Evolutionary conservation across 2,888 invertebrate genomes (phyloP).

Genomic region (Meiosimyza decipiens): DNA sequence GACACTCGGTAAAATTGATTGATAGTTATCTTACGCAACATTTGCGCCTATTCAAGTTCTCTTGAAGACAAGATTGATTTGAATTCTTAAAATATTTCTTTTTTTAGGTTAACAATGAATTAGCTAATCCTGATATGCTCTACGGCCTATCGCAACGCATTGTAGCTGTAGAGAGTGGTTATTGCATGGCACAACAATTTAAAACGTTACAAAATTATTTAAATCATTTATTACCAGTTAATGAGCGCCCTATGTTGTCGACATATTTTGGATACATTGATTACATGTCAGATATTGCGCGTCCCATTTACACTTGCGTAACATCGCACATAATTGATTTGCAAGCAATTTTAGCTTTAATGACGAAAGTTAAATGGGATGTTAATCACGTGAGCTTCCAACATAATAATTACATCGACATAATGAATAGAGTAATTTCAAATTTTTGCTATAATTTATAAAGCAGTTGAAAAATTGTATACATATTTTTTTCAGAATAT

Average conservation of each 20-base stretch:
- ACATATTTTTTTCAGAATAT: conserved; percentile 54
- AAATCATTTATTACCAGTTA: conserved; percentile 82
- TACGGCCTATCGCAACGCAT: conserved; percentile 88
- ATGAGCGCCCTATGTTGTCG: conserved; percentile 75
- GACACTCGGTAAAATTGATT: no score
- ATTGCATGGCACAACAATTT: conserved; percentile 90
- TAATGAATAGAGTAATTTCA: conserved; percentile 72
- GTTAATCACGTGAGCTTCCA: conserved; percentile 95
- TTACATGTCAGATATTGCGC: conserved; percentile 74
- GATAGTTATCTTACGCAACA: no score
- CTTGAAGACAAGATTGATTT: neutral
- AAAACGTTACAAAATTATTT: conserved; percentile 86
- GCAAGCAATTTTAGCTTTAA: conserved; percentile 79
- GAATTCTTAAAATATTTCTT: neutral
- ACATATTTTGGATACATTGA: conserved; percentile 71
- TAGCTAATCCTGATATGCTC: conserved; percentile 77
- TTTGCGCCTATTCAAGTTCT: no score
- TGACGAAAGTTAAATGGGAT: conserved; percentile 95
- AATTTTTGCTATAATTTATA: neutral
- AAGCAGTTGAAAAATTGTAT: no score
- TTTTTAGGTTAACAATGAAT: conserved; percentile 71
- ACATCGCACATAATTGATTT: conserved; percentile 84
- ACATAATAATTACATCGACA: conserved; percentile 89
- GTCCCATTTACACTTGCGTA: conserved; percentile 89
- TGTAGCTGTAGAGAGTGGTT: conserved; percentile 91